Base-by-base conservation (phyloP, 2,888 invertebrate species). In the Prosapia bicincta region DNA sequence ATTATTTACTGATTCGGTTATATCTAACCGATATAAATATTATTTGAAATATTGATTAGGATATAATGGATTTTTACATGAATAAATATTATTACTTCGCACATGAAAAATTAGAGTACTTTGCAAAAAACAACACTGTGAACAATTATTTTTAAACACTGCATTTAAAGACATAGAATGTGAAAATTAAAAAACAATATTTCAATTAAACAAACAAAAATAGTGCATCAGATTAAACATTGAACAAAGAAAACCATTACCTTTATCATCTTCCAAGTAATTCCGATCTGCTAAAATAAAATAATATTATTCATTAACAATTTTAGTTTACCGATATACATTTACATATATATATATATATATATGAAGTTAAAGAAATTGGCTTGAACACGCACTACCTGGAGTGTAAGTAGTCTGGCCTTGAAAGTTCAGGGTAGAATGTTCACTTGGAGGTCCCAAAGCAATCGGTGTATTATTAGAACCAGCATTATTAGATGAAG, bases 351-450 rank as follows among this genome's bases (percentile, higher is more conserved):
- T n/a, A n/a, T n/a, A n/a, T n/a, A n/a, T n/a, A n/a, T n/a, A n/a
- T n/a, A n/a, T n/a, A n/a, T n/a, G n/a, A n/a, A n/a, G n/a, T n/a
- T 54, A 30, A 20, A 30, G 24, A 24, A 65, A 66, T 24, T 67
- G 71, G 75, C 43, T 15, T 77, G 71, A 77, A 77, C 74, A 76
- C 78, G 67, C 71, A 78, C 78, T 80, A 87, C 87, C 87, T 83
- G 87, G 85, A 54, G 86, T 87, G 81, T 87, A 87, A 69, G 86
- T 85, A 54, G 86, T 85, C 78, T 87, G 86, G 77, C 87, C 87
- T 69, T 86, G 86, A 76, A 87, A 85, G 82, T 87, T 91, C 82
- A 93, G 88, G 82, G 90, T 91, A 43, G 92, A 92, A 83, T 88
- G 92, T 85, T 93, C 93, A 71, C 90, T 91, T 67, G 82, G 81